Evolutionary conservation across 1,140 invertebrate genomes (phyloP), one percentile per base, ranked within the genome.

Genomic region (Megathymus violae): DNA sequence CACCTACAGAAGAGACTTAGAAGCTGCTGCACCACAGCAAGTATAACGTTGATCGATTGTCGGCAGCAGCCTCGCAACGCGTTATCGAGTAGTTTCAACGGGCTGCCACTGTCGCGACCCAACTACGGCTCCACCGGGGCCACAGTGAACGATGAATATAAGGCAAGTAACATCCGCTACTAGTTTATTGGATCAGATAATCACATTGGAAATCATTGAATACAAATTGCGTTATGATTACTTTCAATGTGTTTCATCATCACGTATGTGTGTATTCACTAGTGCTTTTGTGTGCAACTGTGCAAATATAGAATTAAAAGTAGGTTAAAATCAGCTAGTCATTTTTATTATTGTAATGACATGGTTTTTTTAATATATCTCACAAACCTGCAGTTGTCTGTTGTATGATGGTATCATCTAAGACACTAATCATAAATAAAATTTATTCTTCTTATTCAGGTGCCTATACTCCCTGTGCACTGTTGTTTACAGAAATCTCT

Each of bases 401-500:
- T n/a, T n/a, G n/a, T n/a, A 41, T 1, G 31, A 15, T 51, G 31
- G 17, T 22, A 52, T 25, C 22, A 31, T 38, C 38, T 27, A 10
- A 19, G 13, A 44, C 11, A 38, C 22, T 27, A 40, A 27, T 43
- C 27, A 56, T 56, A 27, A 56, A 43, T 22, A 43, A 40, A 31
- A 74, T 75, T 78, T 80, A 76, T 80, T 63, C 73, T 74, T 71
- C 67, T 68, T 74, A 78, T 80, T 77, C 69, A 69, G 69, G 69
- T 74, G 64, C 75, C 71, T 77, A 70, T 71, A 72, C 64, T 77
- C 71, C 74, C 75, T 77, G 69, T 74, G 71, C 67, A 72, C 69
- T 74, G 74, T 69, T 72, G 69, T 75, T 91, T 91, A 70, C 86
- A 94, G 88, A 94, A 94, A 80, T 92, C 93, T 34, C 78, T 94